Evolutionary conservation across 2,797 vertebrate species (phyloP).

Genomic region (Momotus momota): DNA sequence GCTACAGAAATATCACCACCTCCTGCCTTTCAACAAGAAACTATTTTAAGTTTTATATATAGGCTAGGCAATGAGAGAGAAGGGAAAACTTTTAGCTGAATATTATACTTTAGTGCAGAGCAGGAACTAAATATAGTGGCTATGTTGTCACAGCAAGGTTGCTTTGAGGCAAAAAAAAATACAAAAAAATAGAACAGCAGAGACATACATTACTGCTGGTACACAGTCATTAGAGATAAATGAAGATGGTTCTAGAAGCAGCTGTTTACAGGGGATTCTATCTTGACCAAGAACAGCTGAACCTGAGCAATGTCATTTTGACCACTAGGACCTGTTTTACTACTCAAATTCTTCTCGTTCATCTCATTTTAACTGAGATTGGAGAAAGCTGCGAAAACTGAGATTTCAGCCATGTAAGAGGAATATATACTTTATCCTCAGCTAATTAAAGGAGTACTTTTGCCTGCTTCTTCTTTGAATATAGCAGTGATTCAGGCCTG

Average conservation of each 20-base stretch:
- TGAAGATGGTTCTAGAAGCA: background rate
- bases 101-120: background rate
- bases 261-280: background rate
- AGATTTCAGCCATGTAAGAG: background rate
- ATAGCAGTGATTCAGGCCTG: background rate
- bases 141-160: conserved; percentile 1
- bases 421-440: background rate
- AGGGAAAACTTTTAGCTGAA: conserved; percentile 7
- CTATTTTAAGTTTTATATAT: conserved; percentile 43
- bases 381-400: background rate
- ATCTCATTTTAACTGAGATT: background rate
- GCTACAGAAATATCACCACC: conserved; percentile 38
- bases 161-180: background rate
- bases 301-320: background rate
- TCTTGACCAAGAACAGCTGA: background rate
- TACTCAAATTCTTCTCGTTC: background rate
- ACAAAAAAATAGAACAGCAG: background rate
- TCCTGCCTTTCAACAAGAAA: conserved; percentile 32
- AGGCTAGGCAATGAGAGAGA: background rate
- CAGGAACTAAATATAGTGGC: background rate
- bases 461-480: background rate
- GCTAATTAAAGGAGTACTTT: background rate
- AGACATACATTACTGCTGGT: background rate
- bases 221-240: background rate
- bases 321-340: background rate